Conservation (phyloP, 2,797 vertebrate genomes). For the Halcyon chelicuti region DNA sequence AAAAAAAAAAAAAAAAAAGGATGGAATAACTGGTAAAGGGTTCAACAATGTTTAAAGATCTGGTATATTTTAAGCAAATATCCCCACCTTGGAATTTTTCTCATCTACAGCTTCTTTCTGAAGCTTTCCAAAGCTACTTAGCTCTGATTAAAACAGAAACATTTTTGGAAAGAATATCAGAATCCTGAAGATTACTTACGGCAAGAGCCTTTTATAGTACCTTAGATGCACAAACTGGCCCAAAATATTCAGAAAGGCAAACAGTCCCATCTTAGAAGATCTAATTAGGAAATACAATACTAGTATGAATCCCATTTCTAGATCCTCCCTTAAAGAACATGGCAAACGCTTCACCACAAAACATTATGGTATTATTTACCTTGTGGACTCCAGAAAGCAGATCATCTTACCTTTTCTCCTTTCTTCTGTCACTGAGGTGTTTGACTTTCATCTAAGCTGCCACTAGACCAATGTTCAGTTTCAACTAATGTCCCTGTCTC, state of each 20-base stretch:
- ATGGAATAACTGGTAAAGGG: neutral
- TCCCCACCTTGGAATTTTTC: neutral
- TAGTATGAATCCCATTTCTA: neutral
- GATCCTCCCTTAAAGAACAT: neutral
- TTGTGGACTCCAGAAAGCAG: neutral
- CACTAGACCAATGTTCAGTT: neutral
- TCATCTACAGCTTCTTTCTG: neutral
- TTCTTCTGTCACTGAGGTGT: neutral
- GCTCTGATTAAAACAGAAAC: neutral
- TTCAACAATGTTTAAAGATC: neutral
- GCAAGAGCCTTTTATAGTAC: neutral
- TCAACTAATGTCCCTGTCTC: neutral
- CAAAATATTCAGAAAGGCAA: neutral
- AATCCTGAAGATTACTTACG: neutral
- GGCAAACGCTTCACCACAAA: neutral
- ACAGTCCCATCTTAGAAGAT: neutral
- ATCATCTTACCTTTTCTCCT: neutral
- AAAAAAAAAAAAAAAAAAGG: no score
- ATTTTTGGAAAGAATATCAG: neutral
- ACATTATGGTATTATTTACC: neutral
- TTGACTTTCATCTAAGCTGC: neutral
- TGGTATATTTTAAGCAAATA: neutral
- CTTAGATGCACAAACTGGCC: neutral
- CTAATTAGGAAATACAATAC: neutral
- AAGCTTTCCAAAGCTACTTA: neutral